Evolutionary conservation across 2,888 invertebrate genomes (phyloP), one percentile per base, ranked within the genome.

Genomic region (Drosophila atroscutellata): DNA sequence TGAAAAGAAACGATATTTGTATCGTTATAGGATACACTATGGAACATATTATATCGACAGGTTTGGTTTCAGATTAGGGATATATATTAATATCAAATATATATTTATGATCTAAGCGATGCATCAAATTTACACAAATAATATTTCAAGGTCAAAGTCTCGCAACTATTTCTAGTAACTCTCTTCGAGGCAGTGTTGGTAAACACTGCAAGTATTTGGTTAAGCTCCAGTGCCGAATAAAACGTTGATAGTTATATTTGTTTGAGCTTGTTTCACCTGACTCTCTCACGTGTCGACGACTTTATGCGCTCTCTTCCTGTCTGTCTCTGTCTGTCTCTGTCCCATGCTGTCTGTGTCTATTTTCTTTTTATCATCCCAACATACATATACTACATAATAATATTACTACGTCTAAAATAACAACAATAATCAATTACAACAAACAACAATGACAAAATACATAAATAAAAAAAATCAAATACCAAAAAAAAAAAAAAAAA

Each of bases 401-500:
- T 36, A 24, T 15, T 56, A 49, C 24, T 45, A 34, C 50, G 50
- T 52, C 70, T 30, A 32, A 76, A 51, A 50, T 5, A 42, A 50
- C 26, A 55, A 57, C 52, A 50, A 75, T 37, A 57, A 62, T 58
- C 55, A 64, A 69, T 49, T 66, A 72, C 47, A 56, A 70, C 51
- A 51, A 45, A 55, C 58, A 47, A 54, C 50, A 51, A 67, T 37
- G 36, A 66, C 39, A 56, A 56, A 24, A 28, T 39, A 47, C 39
- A 79, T 51, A 52, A 64, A 52, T n/a, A n/a, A 49, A 51, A 28
- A 66, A 64, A 62, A 26, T 11, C 9, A n/a, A 50, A 50, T 3
- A 28, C 13, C 18, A 18, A 26, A 49, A 47, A 47, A 20, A 20
- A 42, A 20, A 20, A 42, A 47, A 66, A 65, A 37, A 64, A 64